These are phyloP conservation scores for Stigmatopora nigra DNA, from an alignment of 2,113 vertebrate genomes.

Conservation along the genomic window DNA sequence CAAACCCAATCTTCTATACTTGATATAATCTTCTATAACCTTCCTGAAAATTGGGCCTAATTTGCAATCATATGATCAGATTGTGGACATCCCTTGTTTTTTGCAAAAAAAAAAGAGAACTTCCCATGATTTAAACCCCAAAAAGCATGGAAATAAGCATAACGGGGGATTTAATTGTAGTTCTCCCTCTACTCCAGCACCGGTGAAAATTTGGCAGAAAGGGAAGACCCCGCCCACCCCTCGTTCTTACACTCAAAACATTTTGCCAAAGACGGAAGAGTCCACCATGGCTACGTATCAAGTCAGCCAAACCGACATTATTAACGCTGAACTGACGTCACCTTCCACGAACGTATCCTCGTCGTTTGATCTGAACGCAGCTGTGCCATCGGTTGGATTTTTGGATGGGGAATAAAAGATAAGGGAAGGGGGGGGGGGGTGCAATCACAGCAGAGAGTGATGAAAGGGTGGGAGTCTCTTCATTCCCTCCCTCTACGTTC, in stretches of 20 bases:
- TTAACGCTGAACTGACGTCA: conserved; percentile 27
- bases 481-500: conserved; percentile 1
- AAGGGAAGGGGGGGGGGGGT: neutral
- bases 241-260: conserved; percentile 16
- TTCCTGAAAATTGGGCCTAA: no score
- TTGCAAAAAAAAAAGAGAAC: no score
- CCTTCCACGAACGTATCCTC: conserved; percentile 37
- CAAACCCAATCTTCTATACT: no score
- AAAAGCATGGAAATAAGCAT: no score
- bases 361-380: conserved; percentile 44
- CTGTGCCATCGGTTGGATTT: conserved; percentile 45
- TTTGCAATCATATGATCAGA: no score
- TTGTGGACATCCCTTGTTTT: no score
- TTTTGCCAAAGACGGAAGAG: conserved; percentile 42
- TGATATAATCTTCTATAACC: no score
- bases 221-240: conserved; percentile 13
- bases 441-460: conserved; percentile 43
- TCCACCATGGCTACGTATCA: conserved; percentile 38
- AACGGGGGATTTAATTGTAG: no score
- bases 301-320: conserved; percentile 25
- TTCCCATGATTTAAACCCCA: no score
- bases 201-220: conserved; percentile 17
- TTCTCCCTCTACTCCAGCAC: conserved; percentile 22
- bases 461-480: conserved; percentile 50
- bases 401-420: conserved; percentile 40